Percentiles rank a stretch among this genome's conserved stretches.
Evolutionary conservation across 2,888 invertebrate species (phyloP).

Genomic region (Eremobia ochroleuca): DNA sequence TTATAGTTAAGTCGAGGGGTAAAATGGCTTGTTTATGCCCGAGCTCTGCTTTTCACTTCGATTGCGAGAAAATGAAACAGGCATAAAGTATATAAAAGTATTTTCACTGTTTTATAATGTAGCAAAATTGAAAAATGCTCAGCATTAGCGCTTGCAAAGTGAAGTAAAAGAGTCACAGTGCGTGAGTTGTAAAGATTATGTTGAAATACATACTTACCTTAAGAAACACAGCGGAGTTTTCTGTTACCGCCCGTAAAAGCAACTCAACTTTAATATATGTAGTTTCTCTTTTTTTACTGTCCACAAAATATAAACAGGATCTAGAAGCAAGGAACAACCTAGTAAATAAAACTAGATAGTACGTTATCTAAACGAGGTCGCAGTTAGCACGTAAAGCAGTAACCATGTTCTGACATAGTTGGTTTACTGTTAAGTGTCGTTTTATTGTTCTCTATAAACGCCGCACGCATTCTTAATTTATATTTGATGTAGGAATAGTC

Average conservation of each 20-base stretch:
- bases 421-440: constrained; percentile 75
- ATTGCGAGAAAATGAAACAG: no score
- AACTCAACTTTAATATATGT: background rate
- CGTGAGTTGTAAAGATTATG: background rate
- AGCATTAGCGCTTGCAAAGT: background rate
- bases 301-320: constrained; percentile 27
- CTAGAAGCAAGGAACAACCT: constrained; percentile 26
- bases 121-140: no score
- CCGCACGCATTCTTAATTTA: constrained; percentile 71
- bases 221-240: background rate
- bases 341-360: constrained; percentile 48
- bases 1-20: no score
- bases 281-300: background rate
- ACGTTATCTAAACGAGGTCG: constrained; percentile 36
- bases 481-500: constrained; percentile 17
- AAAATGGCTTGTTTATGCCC: no score
- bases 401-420: constrained; percentile 71
- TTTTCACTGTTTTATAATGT: no score
- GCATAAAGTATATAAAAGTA: no score
- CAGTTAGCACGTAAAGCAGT: constrained; percentile 66
- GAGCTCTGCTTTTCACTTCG: no score
- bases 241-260: background rate
- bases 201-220: background rate
- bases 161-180: background rate
- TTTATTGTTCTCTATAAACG: constrained; percentile 79